phyloP scores from a whole-genome alignment of 2,797 vertebrate genomes.

The Gymnopithys bicolor region DNA sequence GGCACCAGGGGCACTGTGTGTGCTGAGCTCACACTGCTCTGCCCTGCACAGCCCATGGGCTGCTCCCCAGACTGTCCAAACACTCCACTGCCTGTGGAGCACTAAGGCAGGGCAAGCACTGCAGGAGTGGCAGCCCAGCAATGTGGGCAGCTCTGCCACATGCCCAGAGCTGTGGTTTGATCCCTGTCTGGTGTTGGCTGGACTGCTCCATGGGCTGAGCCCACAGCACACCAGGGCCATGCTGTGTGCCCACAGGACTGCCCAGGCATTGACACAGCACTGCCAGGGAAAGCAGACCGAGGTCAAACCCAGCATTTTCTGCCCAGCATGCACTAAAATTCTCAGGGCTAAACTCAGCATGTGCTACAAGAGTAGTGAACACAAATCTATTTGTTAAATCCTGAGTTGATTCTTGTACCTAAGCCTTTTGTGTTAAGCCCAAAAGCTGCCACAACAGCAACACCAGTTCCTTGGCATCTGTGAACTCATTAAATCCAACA shows the following conservation, averaged over 20 bases:
- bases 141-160: neutral
- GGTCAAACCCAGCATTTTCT: neutral
- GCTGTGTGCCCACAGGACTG: neutral
- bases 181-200: neutral
- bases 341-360: neutral
- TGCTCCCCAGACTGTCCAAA: neutral
- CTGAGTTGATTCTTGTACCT: neutral
- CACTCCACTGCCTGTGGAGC: neutral
- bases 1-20: neutral
- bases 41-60: neutral
- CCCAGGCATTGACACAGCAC: neutral
- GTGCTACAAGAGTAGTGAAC: neutral
- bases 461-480: neutral
- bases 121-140: neutral
- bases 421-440: neutral
- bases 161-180: neutral
- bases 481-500: neutral
- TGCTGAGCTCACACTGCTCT: neutral
- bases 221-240: neutral
- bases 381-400: neutral
- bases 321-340: neutral
- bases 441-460: neutral
- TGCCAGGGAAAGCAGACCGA: neutral
- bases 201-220: neutral
- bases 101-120: neutral